phyloP scores from a whole-genome alignment of 1,140 invertebrate genomes.

The Drosophila cardini region DNA sequence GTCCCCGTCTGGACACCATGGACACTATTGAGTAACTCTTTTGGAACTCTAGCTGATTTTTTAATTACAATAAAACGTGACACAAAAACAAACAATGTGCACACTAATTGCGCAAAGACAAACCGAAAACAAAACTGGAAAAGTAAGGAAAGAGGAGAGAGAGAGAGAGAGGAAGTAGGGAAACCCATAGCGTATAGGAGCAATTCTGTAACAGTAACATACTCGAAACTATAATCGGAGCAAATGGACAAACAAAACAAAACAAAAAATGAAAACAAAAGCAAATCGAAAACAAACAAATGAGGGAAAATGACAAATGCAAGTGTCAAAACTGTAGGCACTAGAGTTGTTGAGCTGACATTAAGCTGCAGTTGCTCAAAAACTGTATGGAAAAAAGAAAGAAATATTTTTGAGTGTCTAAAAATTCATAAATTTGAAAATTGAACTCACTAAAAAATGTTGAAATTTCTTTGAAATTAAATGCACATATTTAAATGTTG shows the following conservation, averaged over 20 bases:
- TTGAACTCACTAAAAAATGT: no score
- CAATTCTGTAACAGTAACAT: constrained; percentile 60
- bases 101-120: constrained; percentile 69
- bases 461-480: no score
- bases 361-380: constrained; percentile 58
- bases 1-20: constrained; percentile 14
- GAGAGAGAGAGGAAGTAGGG: background rate
- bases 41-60: constrained; percentile 51
- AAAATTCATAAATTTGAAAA: no score
- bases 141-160: constrained; percentile 1
- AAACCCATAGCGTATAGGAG: background rate
- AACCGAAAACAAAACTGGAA: constrained; percentile 41
- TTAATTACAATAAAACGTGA: constrained; percentile 77
- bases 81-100: constrained; percentile 73
- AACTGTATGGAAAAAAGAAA: constrained; percentile 44
- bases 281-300: constrained; percentile 56
- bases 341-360: constrained; percentile 57
- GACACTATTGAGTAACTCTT: constrained; percentile 34
- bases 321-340: constrained; percentile 62
- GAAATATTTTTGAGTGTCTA: background rate
- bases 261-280: constrained; percentile 40
- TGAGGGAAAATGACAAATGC: constrained; percentile 69
- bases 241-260: constrained; percentile 72
- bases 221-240: constrained; percentile 60
- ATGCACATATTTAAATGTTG: no score